Base-by-base conservation (phyloP, 2,797 vertebrate species). In the Apodemus agrarius region DNA sequence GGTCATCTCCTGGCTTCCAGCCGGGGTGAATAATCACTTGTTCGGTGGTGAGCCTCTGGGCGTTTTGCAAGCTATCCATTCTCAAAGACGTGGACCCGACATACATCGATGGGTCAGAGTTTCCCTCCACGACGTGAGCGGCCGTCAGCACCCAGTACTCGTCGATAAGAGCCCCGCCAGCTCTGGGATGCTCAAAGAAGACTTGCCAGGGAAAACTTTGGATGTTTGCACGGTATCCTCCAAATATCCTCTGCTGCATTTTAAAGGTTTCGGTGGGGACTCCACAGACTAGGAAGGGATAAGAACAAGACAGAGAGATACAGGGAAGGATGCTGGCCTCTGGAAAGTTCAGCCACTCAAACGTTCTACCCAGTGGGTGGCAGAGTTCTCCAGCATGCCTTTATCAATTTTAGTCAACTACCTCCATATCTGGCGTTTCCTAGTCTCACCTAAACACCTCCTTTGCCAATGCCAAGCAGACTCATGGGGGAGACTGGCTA, bases 101-200 rank as follows among this genome's bases (percentile, higher is more conserved):
- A 0, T 98, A 98, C 98, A 99, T 97, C 0, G 4, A 2, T 3
- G 98, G 98, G 0, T 89, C 63, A 0, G 34, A 19, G 0, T 43
- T 74, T 0, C 0, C 65, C 0, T 99, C 98, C 78, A 99, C 98
- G 0, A 99, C 99, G 0, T 99, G 99, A 80, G 99, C 99, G 4
- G 99, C 99, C 0, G 99, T 99, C 93, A 99, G 96, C 4, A 99
- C 99, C 99, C 99, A 99, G 2, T 96, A 98, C 89, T 99, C 99
- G 2, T 97, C 99, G 79, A 99, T 99, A 88, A 99, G 98, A 5
- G 99, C 98, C 0, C 99, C 99, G 0, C 98, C 98, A n/a, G 98
- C 99, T 97, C 17, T 43, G 0, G 98, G 98, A 0, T 0, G 0
- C 6, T 1, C 14, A 6, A 98, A 98, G 9, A 98, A 97, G 61